phyloP scores from a whole-genome alignment of 1,140 invertebrate genomes.

The Frieseomelitta varia region DNA sequence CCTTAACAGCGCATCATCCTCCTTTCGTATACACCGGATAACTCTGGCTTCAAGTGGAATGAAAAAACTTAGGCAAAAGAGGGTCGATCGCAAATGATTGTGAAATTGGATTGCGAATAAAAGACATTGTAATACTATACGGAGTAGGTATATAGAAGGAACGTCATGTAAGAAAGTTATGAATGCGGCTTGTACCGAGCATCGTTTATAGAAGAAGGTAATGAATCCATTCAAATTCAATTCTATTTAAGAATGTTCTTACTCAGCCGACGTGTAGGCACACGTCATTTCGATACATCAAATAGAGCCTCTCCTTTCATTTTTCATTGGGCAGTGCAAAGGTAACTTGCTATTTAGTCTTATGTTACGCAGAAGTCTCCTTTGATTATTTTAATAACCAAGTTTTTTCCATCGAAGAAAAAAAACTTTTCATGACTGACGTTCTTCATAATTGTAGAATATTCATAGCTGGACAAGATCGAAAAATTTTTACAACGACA shows the following conservation, averaged over 20 bases:
- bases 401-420: not conserved
- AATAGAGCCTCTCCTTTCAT: not conserved
- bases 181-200: not conserved
- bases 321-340: not conserved
- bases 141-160: not conserved
- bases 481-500: not conserved
- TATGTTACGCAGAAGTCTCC: too few species aligned
- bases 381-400: too few species aligned
- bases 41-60: not conserved
- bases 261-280: not conserved
- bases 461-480: not conserved
- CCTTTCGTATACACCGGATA: too few species aligned
- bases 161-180: conserved; percentile 7
- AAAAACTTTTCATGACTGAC: not conserved
- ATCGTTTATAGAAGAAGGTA: conserved; percentile 51
- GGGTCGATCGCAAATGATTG: conserved; percentile 55
- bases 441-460: not conserved
- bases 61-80: conserved; percentile 37
- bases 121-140: conserved; percentile 7
- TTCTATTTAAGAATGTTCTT: conserved; percentile 37
- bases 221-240: conserved; percentile 65
- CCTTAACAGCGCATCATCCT: too few species aligned
- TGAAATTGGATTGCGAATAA: conserved; percentile 57
- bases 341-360: not conserved
- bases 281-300: not conserved